phyloP scores from a whole-genome alignment of 2,888 invertebrate species.

The Agelastica alni region DNA sequence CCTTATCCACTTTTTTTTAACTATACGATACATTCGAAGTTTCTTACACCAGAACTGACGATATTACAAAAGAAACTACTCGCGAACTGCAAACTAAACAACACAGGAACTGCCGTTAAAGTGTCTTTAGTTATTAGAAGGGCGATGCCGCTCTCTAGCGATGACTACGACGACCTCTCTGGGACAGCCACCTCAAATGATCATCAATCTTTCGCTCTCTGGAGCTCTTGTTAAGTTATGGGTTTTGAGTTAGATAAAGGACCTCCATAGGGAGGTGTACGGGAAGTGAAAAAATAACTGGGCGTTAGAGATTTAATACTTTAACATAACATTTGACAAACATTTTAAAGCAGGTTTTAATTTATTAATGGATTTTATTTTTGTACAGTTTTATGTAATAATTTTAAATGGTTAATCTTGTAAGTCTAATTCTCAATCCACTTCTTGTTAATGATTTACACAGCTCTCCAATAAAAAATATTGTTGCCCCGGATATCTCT shows the following conservation, averaged over 20 bases:
- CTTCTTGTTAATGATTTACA: too few relatives aligned
- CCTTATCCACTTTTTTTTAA: background rate
- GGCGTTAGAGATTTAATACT: too few relatives aligned
- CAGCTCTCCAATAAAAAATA: too few relatives aligned
- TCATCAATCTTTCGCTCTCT: slow-evolving; percentile 26
- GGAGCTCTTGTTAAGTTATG: slow-evolving; percentile 20
- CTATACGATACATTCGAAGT: slow-evolving; percentile 16
- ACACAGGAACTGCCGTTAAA: slow-evolving; percentile 27
- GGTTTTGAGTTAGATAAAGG: slow-evolving; percentile 11
- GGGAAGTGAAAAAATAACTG: background rate
- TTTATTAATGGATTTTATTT: too few relatives aligned
- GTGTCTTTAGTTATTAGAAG: slow-evolving; percentile 25
- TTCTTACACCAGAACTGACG: slow-evolving; percentile 17
- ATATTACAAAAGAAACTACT: slow-evolving; percentile 26
- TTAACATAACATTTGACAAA: too few relatives aligned
- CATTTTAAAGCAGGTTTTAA: too few relatives aligned
- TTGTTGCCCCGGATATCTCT: too few relatives aligned
- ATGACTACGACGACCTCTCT: slow-evolving; percentile 18
- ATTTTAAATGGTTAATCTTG: too few relatives aligned
- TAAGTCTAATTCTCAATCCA: too few relatives aligned
- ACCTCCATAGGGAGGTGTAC: slow-evolving; percentile 3
- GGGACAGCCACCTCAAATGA: slow-evolving; percentile 26
- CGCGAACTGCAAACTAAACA: slow-evolving; percentile 27
- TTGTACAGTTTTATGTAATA: too few relatives aligned
- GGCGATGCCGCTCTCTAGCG: slow-evolving; percentile 6